These are phyloP conservation scores for Drosophila mimetica DNA, from an alignment of 2,888 invertebrate genomes.

Conservation along the genomic window DNA sequence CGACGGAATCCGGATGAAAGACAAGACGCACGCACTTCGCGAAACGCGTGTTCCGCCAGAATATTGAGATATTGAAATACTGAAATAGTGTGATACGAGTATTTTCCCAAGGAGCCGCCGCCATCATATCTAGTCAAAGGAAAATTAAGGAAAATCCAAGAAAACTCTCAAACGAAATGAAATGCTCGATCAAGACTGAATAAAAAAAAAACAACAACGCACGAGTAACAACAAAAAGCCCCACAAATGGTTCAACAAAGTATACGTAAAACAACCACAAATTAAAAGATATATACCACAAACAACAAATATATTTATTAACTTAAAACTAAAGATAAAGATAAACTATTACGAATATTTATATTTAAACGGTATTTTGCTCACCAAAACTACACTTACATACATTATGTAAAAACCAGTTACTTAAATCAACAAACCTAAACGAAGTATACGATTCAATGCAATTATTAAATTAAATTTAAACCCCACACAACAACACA, in stretches of 20 bases:
- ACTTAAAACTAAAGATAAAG: constrained; percentile 26
- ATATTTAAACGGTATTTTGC: constrained; percentile 76
- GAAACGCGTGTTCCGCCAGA: constrained; percentile 63
- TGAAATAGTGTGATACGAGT: constrained; percentile 60
- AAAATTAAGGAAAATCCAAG: constrained; percentile 37
- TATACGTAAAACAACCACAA: constrained; percentile 82
- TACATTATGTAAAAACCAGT: constrained; percentile 47
- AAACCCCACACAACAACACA: constrained; percentile 42
- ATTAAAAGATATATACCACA: constrained; percentile 40
- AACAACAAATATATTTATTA: constrained; percentile 50
- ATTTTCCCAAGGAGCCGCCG: constrained; percentile 43
- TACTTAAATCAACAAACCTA: constrained; percentile 56
- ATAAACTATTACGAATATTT: constrained; percentile 56
- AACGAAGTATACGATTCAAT: constrained; percentile 83
- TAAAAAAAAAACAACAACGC: constrained; percentile 36
- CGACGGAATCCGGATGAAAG: constrained; percentile 81
- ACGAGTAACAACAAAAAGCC: constrained; percentile 55
- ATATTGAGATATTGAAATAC: constrained; percentile 11
- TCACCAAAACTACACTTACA: constrained; percentile 64
- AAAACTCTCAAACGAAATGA: constrained; percentile 51
- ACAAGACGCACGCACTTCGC: constrained; percentile 56
- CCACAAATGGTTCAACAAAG: constrained; percentile 82
- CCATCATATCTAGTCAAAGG: constrained; percentile 81
- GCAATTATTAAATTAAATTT: constrained; percentile 82
- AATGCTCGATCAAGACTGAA: constrained; percentile 79